phyloP scores from a whole-genome alignment of 2,113 vertebrate genomes.

The Rhipidura dahli region DNA sequence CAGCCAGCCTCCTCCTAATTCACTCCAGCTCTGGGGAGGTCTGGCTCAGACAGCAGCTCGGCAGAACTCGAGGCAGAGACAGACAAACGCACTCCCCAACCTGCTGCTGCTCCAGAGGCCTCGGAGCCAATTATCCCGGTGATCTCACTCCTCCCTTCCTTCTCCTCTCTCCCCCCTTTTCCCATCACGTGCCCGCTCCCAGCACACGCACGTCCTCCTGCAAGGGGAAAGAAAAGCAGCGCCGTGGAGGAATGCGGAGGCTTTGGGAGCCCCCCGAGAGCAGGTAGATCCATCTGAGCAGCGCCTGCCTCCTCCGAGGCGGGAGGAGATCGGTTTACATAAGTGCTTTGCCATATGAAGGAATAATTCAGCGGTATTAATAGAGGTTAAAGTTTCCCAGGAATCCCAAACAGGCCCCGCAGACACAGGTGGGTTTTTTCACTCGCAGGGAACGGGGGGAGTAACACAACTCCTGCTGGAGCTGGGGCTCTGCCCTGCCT shows the following conservation, averaged over 20 bases:
- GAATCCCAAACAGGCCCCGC: constrained; percentile 77
- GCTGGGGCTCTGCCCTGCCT: constrained; percentile 75
- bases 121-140: neutral
- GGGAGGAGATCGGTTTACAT: constrained; percentile 81
- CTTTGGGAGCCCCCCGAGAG: constrained; percentile 23
- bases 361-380: constrained; percentile 92
- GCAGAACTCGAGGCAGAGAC: neutral
- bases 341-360: constrained; percentile 89
- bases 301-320: constrained; percentile 63
- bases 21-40: constrained; percentile 44
- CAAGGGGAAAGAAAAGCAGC: neutral
- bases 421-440: constrained; percentile 92
- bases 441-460: constrained; percentile 78
- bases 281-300: constrained; percentile 81
- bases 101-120: constrained; percentile 31
- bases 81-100: neutral
- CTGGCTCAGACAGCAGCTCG: neutral
- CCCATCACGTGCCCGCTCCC: neutral
- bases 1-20: neutral
- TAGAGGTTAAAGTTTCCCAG: constrained; percentile 91
- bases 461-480: constrained; percentile 78
- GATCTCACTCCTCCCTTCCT: constrained; percentile 11
- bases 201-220: constrained; percentile 11
- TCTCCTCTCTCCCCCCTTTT: neutral
- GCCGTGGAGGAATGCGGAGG: neutral